These are phyloP conservation scores for Luehdorfia chinensis DNA, from an alignment of 1,140 invertebrate genomes.

Conservation along the genomic window DNA sequence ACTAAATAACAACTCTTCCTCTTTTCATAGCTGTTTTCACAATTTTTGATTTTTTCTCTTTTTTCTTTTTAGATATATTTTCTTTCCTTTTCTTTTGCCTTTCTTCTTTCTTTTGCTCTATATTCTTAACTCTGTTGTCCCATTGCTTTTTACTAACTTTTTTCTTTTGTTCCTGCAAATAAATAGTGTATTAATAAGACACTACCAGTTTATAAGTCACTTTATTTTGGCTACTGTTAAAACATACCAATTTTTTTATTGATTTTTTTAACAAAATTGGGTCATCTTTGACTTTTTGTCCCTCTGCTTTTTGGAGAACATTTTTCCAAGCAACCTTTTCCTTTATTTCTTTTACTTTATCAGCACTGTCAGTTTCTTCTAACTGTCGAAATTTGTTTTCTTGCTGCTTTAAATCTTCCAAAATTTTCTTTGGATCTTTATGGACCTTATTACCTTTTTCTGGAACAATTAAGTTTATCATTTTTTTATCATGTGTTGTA, in stretches of 20 bases:
- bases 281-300: constrained; percentile 91
- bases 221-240: too few species aligned
- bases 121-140: constrained; percentile 54
- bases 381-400: constrained; percentile 82
- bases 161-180: constrained; percentile 62
- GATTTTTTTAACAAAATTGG: constrained; percentile 86
- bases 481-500: too few species aligned
- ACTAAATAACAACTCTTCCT: constrained; percentile 57
- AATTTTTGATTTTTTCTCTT: constrained; percentile 64
- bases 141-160: constrained; percentile 65
- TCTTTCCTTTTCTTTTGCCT: constrained; percentile 62
- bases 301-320: constrained; percentile 85
- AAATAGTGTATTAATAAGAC: neutral
- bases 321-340: constrained; percentile 86
- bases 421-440: constrained; percentile 83
- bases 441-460: constrained; percentile 74
- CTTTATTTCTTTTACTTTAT: constrained; percentile 82
- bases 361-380: constrained; percentile 78
- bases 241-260: constrained; percentile 81
- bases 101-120: constrained; percentile 58
- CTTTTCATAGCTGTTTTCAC: constrained; percentile 59
- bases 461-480: constrained; percentile 32
- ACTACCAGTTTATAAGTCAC: neutral
- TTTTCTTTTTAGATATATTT: constrained; percentile 67
- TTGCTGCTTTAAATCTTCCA: constrained; percentile 84